phyloP scores from a whole-genome alignment of 2,888 invertebrate genomes.

The Chymomyza procnemis region DNA sequence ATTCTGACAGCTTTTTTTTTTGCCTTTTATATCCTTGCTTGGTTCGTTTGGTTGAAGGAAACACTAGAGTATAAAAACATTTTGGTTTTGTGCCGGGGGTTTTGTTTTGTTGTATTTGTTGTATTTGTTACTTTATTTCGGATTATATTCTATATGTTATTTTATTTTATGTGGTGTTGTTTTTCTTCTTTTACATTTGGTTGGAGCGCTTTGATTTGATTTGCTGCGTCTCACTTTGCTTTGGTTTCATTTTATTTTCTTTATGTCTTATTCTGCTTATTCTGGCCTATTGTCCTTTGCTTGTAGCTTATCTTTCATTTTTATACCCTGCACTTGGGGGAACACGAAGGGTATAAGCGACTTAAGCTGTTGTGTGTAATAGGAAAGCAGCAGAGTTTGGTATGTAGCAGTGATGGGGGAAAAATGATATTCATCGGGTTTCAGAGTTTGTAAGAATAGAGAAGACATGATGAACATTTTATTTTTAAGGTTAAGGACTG shows the following conservation, averaged over 20 bases:
- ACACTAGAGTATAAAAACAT: neutral
- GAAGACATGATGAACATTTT: no score
- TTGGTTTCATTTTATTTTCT: constrained; percentile 25
- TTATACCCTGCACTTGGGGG: no score
- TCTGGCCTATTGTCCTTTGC: neutral
- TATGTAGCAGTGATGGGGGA: no score
- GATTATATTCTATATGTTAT: neutral
- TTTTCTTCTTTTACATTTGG: constrained; percentile 39
- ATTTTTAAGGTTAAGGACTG: no score
- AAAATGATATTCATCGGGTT: no score
- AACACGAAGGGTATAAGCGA: constrained; percentile 22
- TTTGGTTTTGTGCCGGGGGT: constrained; percentile 20
- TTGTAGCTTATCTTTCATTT: neutral
- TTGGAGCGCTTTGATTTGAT: constrained; percentile 10
- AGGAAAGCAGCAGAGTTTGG: no score
- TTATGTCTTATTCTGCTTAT: constrained; percentile 27
- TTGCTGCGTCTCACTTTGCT: constrained; percentile 36
- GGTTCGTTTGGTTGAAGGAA: neutral
- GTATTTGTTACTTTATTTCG: neutral
- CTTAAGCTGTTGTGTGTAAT: constrained; percentile 52
- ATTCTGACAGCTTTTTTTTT: constrained; percentile 55
- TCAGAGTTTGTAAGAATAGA: no score
- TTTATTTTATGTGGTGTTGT: neutral
- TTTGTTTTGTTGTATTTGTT: no score
- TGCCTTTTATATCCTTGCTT: constrained; percentile 36